These are phyloP conservation scores for Zosterops borbonicus DNA, from an alignment of 2,113 vertebrate genomes.

Conservation along the genomic window DNA sequence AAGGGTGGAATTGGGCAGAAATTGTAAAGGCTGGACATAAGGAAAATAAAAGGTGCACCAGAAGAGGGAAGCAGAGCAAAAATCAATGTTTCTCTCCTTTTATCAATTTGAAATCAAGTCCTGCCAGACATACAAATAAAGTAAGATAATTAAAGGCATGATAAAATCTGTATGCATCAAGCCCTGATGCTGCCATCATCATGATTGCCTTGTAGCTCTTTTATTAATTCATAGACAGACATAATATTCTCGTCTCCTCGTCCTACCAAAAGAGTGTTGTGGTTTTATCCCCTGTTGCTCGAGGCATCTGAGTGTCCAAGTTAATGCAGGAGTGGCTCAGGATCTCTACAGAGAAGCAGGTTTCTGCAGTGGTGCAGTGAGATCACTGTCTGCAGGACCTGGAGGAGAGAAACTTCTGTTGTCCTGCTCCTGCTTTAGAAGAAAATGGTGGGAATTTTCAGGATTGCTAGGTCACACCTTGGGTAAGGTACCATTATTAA, in stretches of 20 bases:
- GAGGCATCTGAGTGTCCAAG: not conserved
- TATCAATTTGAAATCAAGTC: not conserved
- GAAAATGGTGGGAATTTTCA: not conserved
- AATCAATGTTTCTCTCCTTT: not conserved
- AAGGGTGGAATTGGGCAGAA: not conserved
- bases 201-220: not conserved
- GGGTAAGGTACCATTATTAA: not conserved
- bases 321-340: not conserved
- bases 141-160: not conserved
- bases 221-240: not conserved
- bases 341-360: not conserved
- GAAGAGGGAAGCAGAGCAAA: not conserved
- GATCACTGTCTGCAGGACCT: not conserved
- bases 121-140: not conserved
- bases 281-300: not conserved
- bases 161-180: not conserved
- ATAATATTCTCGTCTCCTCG: not conserved
- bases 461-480: not conserved
- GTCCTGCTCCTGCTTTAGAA: not conserved
- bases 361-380: not conserved
- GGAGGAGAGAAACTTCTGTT: not conserved
- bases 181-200: not conserved
- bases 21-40: not conserved
- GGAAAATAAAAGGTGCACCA: not conserved
- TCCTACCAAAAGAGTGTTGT: not conserved